Base-by-base conservation (phyloP, 2,888 invertebrate species). In the Cryptocephalus moraei region DNA sequence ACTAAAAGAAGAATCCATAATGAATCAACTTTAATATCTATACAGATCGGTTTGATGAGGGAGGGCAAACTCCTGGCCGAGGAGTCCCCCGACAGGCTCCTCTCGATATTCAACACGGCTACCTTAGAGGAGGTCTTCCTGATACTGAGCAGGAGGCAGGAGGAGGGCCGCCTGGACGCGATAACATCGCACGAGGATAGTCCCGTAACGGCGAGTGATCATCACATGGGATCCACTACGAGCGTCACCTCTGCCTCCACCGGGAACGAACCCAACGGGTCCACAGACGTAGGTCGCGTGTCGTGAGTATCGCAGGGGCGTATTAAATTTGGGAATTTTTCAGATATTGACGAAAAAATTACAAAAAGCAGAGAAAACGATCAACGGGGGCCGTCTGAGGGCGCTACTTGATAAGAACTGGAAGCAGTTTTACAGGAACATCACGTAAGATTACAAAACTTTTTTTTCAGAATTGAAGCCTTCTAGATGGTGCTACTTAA, bases 71-170 rank as follows among this genome's bases (percentile, higher is more conserved):
- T 95, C 14, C 66, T 95, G 47, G 91, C 91, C 0, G 93, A 95
- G 70, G 84, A 88, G 54, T 79, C 87, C 0, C 94, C 94, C 0
- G 72, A 71, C 9, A 76, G 80, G 51, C 77, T 94, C 10, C 75
- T 93, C 56, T 68, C 75, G 3, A 73, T 75, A 55, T 86, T 82
- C 62, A 80, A 84, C 56, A 82, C 82, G 43, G 75, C 80, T 39
- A 83, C 84, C 0, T 73, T 95, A 32, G 94, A 95, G 66, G 89
- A 91, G 36, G 92, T 91, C 0, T 95, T 94, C 65, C 73, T 94
- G 9, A 81, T 82, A 52, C 74, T 94, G 39, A 86, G 88, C 49
- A 72, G 81, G 60, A 75, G 77, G 40, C 84, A 85, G 56, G 67
- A 71, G 36, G 73, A 73, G 62, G 65, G 66, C 56, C 58, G 44